These are phyloP conservation scores for Neuroscelio doddi DNA, from an alignment of 2,888 invertebrate genomes.

Conservation along the genomic window DNA sequence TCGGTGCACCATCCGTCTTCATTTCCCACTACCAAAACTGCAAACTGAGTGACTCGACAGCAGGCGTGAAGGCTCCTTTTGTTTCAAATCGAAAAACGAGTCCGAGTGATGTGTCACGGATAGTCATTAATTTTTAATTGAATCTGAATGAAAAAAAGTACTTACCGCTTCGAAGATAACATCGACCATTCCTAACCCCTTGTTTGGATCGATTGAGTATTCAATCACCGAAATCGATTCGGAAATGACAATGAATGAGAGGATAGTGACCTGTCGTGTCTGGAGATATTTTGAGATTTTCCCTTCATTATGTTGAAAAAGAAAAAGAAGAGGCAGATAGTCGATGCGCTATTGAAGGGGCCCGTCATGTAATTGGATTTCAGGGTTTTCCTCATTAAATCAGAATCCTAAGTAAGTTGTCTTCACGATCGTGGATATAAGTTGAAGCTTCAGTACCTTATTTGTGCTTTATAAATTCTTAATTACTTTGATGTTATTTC, in stretches of 20 bases:
- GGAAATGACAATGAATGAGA: constrained; percentile 61
- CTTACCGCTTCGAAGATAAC: constrained; percentile 31
- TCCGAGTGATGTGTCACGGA: not conserved
- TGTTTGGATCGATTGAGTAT: constrained; percentile 62
- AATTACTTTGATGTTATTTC: too few relatives aligned
- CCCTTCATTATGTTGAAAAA: constrained; percentile 53
- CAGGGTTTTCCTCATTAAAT: constrained; percentile 36
- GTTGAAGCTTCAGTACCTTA: too few relatives aligned
- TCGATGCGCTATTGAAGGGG: constrained; percentile 25
- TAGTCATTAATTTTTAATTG: constrained; percentile 64
- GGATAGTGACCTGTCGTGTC: constrained; percentile 40
- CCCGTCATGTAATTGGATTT: constrained; percentile 37
- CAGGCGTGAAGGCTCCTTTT: constrained; percentile 8
- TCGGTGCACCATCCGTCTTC: constrained; percentile 58
- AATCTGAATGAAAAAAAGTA: constrained; percentile 58
- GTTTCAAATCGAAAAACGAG: constrained; percentile 16
- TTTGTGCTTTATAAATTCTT: too few relatives aligned
- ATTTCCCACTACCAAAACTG: constrained; percentile 53
- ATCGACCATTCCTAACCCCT: constrained; percentile 33
- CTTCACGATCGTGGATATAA: constrained; percentile 26
- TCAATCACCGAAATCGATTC: constrained; percentile 69
- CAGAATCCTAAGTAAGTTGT: constrained; percentile 22
- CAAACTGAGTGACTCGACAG: constrained; percentile 3
- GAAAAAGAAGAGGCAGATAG: constrained; percentile 34
- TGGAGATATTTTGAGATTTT: constrained; percentile 60